Conservation (phyloP, 2,888 invertebrate genomes). For the Apamea epomidion region DNA sequence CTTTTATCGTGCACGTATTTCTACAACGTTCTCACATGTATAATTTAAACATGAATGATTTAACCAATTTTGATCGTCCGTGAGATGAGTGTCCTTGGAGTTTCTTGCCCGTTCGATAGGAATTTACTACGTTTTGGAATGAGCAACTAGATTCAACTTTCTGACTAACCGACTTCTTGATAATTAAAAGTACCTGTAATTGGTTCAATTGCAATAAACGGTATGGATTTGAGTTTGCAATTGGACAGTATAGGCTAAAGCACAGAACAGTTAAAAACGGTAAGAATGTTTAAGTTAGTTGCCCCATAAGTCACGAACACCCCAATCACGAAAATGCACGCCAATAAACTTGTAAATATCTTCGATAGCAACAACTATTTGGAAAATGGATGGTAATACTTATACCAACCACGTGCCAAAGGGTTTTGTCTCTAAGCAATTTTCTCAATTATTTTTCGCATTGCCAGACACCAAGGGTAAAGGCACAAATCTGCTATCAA, state of each 20-base stretch:
- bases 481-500: neutral
- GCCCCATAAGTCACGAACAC: no score
- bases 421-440: neutral
- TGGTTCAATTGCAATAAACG: neutral
- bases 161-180: neutral
- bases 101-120: neutral
- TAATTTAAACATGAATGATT: neutral
- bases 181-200: neutral
- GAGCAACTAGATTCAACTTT: neutral
- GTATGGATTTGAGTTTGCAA: neutral
- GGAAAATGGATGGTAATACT: neutral
- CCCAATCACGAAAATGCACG: neutral
- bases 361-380: neutral
- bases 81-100: neutral
- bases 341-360: neutral
- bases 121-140: neutral
- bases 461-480: neutral
- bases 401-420: neutral
- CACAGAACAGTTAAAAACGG: no score
- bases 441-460: neutral
- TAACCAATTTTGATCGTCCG: neutral
- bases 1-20: neutral
- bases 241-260: neutral
- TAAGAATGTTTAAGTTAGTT: neutral
- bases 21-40: neutral